Base-by-base conservation (phyloP, 2,888 invertebrate genomes). In the Chymomyza amoena region DNA sequence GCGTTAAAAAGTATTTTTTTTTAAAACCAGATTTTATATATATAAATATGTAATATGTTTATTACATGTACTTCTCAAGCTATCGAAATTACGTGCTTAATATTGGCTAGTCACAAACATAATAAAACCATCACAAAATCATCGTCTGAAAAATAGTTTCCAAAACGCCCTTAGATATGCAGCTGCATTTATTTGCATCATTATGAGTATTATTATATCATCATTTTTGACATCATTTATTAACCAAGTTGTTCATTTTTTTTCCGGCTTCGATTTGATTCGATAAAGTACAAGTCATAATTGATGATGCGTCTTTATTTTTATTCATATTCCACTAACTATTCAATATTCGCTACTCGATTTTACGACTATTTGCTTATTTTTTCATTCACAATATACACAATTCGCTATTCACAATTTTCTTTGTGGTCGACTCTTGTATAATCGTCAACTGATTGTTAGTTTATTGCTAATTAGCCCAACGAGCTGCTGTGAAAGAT, bases 151-250 rank as follows among this genome's bases (percentile, higher is more conserved):
- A 32, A 32, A 7, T 6, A 7, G 9, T 32, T 32, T 6, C 0
- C 4, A 1, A 32, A 5, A 32, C 1, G 9, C 32, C 32, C 32
- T 32, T 7, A 32, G 32, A 6, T 32, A 32, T 32, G 32, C 32
- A 32, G 7, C 32, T 32, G 32, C 32, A 32, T 32, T 32, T 32
- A 32, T 32, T 32, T 16, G 57, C 18, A 57, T 57, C 9, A 36
- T 25, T 13, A 36, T 36, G 13, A 57, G 28, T n/a, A 25, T 57
- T 32, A 18, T 18, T 18, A 32, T 57, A 51, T 45, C 52, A 63
- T 36, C 7, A 64, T 57, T 13, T 68, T 39, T 68, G 62, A 57
- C 57, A 18, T 56, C 18, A 56, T 56, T n/a, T 18, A 56, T 32
- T 32, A 3, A 32, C 32, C 7, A 32, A 32, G 9, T 32, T 7